phyloP scores from a whole-genome alignment of 2,113 vertebrate species.

The Turdus rufiventris region DNA sequence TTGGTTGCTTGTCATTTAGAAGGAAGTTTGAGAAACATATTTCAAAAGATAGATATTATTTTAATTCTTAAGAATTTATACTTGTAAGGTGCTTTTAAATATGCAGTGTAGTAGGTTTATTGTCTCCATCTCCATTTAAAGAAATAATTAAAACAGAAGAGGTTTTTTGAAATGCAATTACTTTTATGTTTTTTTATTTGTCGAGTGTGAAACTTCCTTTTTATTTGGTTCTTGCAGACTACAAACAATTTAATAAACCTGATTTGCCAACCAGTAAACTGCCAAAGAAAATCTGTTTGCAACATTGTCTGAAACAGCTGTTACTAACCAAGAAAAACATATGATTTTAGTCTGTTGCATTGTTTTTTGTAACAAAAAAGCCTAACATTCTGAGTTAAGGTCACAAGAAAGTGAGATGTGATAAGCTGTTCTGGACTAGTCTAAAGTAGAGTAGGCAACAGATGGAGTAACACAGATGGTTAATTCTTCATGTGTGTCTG shows the following conservation, averaged over 20 bases:
- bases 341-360: background rate
- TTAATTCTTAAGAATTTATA: background rate
- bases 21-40: background rate
- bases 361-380: background rate
- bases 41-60: background rate
- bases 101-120: background rate
- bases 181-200: background rate
- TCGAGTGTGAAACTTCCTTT: background rate
- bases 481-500: slow-evolving; percentile 15
- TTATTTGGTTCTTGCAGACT: background rate
- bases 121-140: background rate
- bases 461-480: slow-evolving; percentile 5
- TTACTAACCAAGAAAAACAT: background rate
- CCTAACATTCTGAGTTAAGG: background rate
- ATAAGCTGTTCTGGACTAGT: background rate
- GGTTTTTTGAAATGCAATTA: background rate
- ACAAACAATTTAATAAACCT: background rate
- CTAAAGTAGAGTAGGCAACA: background rate
- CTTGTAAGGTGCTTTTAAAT: background rate
- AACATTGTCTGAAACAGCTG: background rate
- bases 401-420: background rate
- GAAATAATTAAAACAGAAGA: background rate
- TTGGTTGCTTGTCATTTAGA: background rate
- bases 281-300: background rate
- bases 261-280: background rate